These are phyloP conservation scores for Isichthys henryi DNA, from an alignment of 2,113 vertebrate genomes.

Conservation along the genomic window DNA sequence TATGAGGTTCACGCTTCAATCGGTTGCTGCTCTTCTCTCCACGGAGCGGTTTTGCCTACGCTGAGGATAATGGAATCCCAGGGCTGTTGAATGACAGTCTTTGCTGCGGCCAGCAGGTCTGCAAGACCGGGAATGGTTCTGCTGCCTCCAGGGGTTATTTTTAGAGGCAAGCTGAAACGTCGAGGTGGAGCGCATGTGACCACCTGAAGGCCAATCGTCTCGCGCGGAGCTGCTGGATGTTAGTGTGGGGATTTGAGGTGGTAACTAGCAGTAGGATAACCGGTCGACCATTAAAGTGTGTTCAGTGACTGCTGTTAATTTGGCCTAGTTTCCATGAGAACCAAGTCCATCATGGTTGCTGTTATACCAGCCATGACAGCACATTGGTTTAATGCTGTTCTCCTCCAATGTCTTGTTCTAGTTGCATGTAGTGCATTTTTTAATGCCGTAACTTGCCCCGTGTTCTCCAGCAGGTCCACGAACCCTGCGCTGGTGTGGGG, in stretches of 20 bases:
- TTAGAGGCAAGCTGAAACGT: neutral
- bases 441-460: neutral
- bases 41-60: neutral
- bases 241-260: neutral
- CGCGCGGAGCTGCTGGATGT: neutral
- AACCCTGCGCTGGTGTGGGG: neutral
- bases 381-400: neutral
- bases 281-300: neutral
- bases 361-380: neutral
- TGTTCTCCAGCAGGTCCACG: neutral
- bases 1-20: neutral
- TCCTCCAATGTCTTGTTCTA: neutral
- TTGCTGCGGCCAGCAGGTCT: neutral
- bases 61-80: neutral
- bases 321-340: neutral
- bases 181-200: neutral
- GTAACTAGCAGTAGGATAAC: neutral
- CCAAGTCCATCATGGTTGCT: conserved; percentile 23
- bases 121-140: neutral
- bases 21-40: neutral
- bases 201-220: neutral
- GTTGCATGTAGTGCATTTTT: neutral
- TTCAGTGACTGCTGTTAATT: neutral
- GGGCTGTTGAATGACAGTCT: neutral
- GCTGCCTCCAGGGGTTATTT: neutral